These are phyloP conservation scores for Eucera pruinosa DNA, from an alignment of 2,888 invertebrate genomes.

Conservation along the genomic window DNA sequence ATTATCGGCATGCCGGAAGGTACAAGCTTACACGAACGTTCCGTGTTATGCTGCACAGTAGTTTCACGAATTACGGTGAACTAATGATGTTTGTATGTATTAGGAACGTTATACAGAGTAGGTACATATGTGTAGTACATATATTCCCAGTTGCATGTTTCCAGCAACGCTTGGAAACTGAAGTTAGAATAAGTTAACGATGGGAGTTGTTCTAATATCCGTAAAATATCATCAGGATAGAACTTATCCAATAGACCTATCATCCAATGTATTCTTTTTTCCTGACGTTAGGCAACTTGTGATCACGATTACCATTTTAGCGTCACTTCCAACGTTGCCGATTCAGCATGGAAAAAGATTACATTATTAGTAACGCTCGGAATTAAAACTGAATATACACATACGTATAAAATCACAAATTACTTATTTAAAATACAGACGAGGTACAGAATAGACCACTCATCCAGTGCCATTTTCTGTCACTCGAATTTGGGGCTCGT, in stretches of 20 bases:
- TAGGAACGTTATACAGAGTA: background rate
- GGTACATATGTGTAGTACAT: background rate
- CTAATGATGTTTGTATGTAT: background rate
- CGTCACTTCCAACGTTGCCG: no score
- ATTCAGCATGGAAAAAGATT: no score
- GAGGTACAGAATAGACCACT: no score
- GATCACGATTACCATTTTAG: no score
- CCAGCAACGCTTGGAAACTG: slow-evolving; percentile 6
- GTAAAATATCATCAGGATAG: slow-evolving; percentile 1
- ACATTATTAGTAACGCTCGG: no score
- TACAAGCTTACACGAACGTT: slow-evolving; percentile 24
- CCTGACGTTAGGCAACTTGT: no score
- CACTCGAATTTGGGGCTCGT: no score
- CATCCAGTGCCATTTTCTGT: no score
- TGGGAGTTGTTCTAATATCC: slow-evolving; percentile 11
- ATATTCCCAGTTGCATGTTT: background rate
- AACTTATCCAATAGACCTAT: background rate
- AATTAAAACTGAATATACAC: no score
- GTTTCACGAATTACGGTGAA: slow-evolving; percentile 30
- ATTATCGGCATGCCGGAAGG: slow-evolving; percentile 41
- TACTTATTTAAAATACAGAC: no score
- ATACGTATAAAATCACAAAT: no score
- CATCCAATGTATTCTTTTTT: no score
- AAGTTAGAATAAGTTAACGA: slow-evolving; percentile 18
- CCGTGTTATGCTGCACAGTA: slow-evolving; percentile 20